phyloP scores from a whole-genome alignment of 2,888 invertebrate genomes.

The Phalera bucephala region DNA sequence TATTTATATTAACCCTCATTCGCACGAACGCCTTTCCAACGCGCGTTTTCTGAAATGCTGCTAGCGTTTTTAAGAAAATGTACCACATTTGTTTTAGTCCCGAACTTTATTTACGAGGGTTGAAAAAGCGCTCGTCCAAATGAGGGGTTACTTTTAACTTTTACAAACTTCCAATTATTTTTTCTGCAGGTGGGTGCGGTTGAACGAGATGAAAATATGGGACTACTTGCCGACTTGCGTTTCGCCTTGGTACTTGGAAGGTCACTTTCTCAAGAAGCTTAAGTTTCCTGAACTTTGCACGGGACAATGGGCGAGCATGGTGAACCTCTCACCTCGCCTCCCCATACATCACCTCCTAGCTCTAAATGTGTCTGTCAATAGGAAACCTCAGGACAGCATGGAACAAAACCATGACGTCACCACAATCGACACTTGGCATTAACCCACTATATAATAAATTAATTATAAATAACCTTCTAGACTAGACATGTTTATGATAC shows the following conservation, averaged over 20 bases:
- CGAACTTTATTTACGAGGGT: too few species aligned
- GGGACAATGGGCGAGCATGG: constrained; percentile 91
- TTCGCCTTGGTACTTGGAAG: constrained; percentile 88
- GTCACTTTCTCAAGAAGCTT: constrained; percentile 85
- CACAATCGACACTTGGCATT: constrained; percentile 63
- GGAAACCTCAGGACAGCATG: constrained; percentile 76
- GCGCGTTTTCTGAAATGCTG: too few species aligned
- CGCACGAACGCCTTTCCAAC: too few species aligned
- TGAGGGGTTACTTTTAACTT: too few species aligned
- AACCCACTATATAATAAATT: constrained; percentile 4
- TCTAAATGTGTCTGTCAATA: constrained; percentile 74
- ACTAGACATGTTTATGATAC: too few species aligned
- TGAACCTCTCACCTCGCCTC: constrained; percentile 85
- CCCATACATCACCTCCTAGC: constrained; percentile 81
- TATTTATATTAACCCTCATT: too few species aligned
- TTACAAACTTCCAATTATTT: too few species aligned
- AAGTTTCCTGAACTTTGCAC: constrained; percentile 89
- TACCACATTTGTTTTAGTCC: too few species aligned
- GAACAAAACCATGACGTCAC: constrained; percentile 72
- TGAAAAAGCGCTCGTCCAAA: too few species aligned
- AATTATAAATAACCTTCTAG: not conserved
- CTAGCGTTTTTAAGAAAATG: too few species aligned
- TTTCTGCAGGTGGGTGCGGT: constrained; percentile 85
- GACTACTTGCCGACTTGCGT: constrained; percentile 87
- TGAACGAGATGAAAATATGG: constrained; percentile 86